A percentile compares a stretch with the other conserved stretches of the same genome.
phyloP scores from a whole-genome alignment of 2,113 vertebrate species.

The Egretta garzetta region DNA sequence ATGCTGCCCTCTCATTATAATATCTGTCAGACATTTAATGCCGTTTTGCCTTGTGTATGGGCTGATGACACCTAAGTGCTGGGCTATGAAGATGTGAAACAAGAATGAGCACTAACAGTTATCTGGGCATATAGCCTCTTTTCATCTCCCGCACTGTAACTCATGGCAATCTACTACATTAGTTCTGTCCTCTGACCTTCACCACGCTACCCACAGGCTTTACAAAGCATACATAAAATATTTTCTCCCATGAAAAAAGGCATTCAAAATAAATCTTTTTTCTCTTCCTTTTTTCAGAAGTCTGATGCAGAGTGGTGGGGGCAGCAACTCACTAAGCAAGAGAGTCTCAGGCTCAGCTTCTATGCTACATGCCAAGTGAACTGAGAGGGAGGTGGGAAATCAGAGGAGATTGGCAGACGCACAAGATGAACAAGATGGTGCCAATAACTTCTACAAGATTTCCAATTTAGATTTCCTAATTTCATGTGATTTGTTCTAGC shows the following conservation, averaged over 20 bases:
- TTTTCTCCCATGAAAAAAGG: not conserved
- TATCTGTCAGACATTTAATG: not conserved
- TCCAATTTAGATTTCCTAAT: not conserved
- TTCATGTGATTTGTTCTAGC: not conserved
- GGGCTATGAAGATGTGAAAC: not conserved
- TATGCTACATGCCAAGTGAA: not conserved
- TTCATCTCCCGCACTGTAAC: rapidly evolving
- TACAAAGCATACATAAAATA: not conserved
- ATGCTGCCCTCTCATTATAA: not conserved
- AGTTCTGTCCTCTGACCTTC: not conserved
- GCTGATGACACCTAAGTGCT: not conserved
- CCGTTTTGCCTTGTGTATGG: not conserved
- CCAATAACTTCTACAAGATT: not conserved
- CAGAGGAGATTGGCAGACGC: not conserved
- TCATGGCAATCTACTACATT: rapidly evolving
- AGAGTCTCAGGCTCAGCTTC: not conserved
- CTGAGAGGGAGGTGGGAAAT: not conserved
- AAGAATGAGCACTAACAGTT: not conserved
- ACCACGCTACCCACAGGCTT: not conserved
- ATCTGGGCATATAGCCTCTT: not conserved
- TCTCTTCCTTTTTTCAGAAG: not conserved
- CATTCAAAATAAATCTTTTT: not conserved
- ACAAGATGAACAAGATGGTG: not conserved
- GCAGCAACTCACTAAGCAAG: not conserved
- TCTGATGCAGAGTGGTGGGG: not conserved